Evolutionary conservation across 2,888 invertebrate species (phyloP).

Genomic region (Callimorpha dominula): DNA sequence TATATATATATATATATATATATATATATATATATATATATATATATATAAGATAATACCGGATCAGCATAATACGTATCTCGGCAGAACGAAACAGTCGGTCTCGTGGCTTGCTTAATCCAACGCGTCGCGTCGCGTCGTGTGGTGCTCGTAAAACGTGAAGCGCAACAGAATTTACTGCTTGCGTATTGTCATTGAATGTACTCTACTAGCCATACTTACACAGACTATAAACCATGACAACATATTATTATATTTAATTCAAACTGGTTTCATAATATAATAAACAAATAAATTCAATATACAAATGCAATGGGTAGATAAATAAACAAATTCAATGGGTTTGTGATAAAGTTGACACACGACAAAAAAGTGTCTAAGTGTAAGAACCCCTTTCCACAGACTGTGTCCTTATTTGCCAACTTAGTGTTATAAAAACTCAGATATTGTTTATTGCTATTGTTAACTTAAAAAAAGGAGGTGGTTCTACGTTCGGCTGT

Average conservation of each 20-base stretch:
- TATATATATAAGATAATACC: not conserved
- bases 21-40: not conserved
- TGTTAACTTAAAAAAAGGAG: too few species aligned
- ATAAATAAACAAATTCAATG: not conserved
- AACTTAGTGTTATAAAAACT: too few species aligned
- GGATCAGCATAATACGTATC: slow-evolving; percentile 12
- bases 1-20: not conserved
- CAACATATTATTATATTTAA: not conserved
- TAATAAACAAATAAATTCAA: not conserved
- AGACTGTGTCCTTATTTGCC: too few species aligned
- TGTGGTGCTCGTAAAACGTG: slow-evolving; percentile 15
- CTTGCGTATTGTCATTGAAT: slow-evolving; percentile 7
- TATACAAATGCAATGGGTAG: not conserved
- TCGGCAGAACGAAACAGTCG: not conserved
- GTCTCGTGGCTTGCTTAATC: slow-evolving; percentile 5
- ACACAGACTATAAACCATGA: not conserved
- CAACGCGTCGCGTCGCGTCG: not conserved
- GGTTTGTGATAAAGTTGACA: not conserved
- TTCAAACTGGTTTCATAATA: not conserved
- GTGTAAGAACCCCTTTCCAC: too few species aligned
- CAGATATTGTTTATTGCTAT: too few species aligned
- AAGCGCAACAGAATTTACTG: slow-evolving; percentile 4
- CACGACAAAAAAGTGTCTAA: not conserved
- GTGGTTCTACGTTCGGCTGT: too few species aligned
- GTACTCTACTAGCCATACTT: not conserved